These are phyloP conservation scores for Drosophila mulleri DNA, from an alignment of 2,888 invertebrate genomes.

Conservation along the genomic window DNA sequence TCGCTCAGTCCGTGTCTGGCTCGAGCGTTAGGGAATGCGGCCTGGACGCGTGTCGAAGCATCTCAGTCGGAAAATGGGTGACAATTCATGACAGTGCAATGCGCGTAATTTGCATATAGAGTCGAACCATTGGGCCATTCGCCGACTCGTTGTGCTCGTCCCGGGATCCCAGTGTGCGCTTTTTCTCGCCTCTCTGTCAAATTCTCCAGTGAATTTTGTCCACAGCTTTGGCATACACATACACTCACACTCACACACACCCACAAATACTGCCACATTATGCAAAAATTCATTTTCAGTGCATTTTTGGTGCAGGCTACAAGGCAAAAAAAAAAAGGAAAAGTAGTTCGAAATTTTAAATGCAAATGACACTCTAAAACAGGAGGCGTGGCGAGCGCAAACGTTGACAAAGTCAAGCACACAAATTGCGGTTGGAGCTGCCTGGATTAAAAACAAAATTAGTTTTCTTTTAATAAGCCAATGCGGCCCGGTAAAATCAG, in stretches of 20 bases:
- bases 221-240: constrained; percentile 49
- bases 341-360: constrained; percentile 57
- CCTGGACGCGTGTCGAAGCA: constrained; percentile 71
- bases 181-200: constrained; percentile 51
- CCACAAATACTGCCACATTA: constrained; percentile 29
- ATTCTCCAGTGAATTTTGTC: constrained; percentile 63
- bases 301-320: constrained; percentile 46
- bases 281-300: constrained; percentile 52
- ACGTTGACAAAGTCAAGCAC: constrained; percentile 50
- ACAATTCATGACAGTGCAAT: constrained; percentile 79
- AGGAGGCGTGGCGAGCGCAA: constrained; percentile 12
- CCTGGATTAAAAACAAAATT: constrained; percentile 68
- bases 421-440: constrained; percentile 41
- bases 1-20: not conserved
- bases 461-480: constrained; percentile 59
- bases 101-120: constrained; percentile 79
- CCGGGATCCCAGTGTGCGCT: constrained; percentile 34
- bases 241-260: constrained; percentile 33
- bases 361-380: constrained; percentile 66
- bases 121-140: constrained; percentile 40
- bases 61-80: constrained; percentile 79
- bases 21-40: constrained; percentile 15
- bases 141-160: constrained; percentile 19
- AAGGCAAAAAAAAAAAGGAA: constrained; percentile 25
- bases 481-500: constrained; percentile 37